Evolutionary conservation across 2,113 vertebrate species (phyloP).

Genomic region (Caranx melampygus): DNA sequence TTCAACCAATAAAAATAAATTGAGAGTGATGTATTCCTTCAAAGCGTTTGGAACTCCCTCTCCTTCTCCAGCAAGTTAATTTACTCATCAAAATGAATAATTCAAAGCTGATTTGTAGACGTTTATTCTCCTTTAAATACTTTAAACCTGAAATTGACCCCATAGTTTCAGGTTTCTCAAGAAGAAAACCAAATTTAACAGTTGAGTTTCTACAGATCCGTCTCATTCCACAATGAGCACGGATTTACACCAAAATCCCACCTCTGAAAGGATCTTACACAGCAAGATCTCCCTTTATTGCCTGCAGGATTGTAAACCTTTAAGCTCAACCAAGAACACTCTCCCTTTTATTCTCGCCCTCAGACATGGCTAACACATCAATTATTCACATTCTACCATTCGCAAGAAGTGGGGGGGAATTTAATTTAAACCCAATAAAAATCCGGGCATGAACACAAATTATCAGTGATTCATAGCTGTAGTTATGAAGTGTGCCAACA

Average conservation of each 20-base stretch:
- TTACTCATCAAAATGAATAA: background rate
- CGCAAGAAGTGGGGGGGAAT: constrained; percentile 40
- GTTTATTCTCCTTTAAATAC: background rate
- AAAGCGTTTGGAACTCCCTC: background rate
- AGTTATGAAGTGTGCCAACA: background rate
- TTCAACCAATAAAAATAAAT: background rate
- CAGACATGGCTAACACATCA: constrained; percentile 46
- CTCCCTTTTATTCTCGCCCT: constrained; percentile 34
- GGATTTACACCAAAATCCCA: constrained; percentile 16
- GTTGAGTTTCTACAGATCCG: constrained; percentile 4
- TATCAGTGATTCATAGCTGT: constrained; percentile 8
- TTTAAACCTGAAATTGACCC: background rate
- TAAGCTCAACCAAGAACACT: constrained; percentile 29
- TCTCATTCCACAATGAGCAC: background rate
- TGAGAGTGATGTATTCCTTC: background rate
- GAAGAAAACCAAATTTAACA: constrained; percentile 2
- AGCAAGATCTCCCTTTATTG: constrained; percentile 5
- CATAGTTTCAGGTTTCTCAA: background rate
- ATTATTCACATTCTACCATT: constrained; percentile 55
- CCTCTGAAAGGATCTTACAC: background rate
- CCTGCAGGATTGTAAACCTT: constrained; percentile 45
- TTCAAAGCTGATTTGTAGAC: background rate
- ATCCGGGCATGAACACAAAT: constrained; percentile 35
- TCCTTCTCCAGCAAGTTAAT: background rate
- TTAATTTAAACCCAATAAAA: constrained; percentile 56